Evolutionary conservation across 2,797 vertebrate genomes (phyloP), one percentile per base, ranked within the genome.

Genomic region (Sternotherus odoratus): DNA sequence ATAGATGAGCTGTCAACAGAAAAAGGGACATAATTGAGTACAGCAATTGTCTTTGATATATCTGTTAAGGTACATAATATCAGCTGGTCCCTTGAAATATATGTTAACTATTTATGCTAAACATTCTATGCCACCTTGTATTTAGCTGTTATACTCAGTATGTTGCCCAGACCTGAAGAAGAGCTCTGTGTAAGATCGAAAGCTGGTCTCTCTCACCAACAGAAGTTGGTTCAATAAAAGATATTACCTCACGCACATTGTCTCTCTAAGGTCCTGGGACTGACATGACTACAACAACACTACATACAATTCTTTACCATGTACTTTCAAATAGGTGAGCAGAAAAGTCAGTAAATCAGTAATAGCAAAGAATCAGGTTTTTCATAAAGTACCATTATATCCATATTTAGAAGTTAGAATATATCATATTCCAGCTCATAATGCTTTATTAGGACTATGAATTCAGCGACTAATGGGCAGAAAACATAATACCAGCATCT

Each of bases 31-130:
- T 79, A 77, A 86, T 80, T 63, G 50, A 74, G 66, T 92, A 94
- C 91, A 94, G 48, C 46, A 24, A 21, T 93, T 92, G 30, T 54
- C 88, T 19, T 50, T 39, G 82, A 56, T 85, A 49, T 63, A 94
- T 93, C 75, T 88, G 28, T 88, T 91, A 72, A 78, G 63, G n/a
- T 77, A 0, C 48, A 85, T 82, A 9, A 10, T 83, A 51, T 85
- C 53, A 33, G 56, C 33, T 66, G 60, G 60, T 19, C 16, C 17
- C 33, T 66, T 66, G 33, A 66, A 66, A 33, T n/a, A 63, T n/a
- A 33, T 66, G 60, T 66, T 66, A 33, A 60, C 6, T 66, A 66
- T 36, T 56, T 56, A 28, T 56, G 16, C 33, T 19, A 66, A 66
- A 66, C 60, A 36, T 19, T 63, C 33, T 33, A 7, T n/a, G 19